Evolutionary conservation across 2,888 invertebrate species (phyloP), one percentile per base, ranked within the genome.

Genomic region (Aspidiotus rigidus): DNA sequence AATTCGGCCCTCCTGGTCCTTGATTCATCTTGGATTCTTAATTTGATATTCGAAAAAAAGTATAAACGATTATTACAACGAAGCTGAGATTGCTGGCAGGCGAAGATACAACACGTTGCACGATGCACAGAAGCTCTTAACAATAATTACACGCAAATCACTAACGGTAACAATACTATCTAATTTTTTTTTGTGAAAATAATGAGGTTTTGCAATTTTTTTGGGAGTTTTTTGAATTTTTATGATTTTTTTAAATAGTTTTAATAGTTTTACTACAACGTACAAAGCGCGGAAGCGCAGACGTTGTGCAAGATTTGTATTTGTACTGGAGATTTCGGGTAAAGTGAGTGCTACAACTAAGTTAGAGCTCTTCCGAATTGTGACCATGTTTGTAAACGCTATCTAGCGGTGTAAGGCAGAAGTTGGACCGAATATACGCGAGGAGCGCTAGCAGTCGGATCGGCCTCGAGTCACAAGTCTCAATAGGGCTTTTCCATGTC

Each of bases 1-100:
- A 90, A 81, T 89, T 90, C 73, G 89, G 89, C 77, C 89, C 89
- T 78, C 88, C 88, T 74, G 89, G 86, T 79, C 88, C 89, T 75
- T 89, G 86, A 86, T 89, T 89, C 88, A 89, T 88, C 78, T 81
- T 85, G 66, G 7, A 42, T 53, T 13, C 15, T 55, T 64, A 16
- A 55, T 41, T 17, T 8, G 10, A 15, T 64, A 42, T 13, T 28
- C 40, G 40, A 41, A 9, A 16, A 56, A 64, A 8, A 54, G 8
- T 55, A n/a, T 13, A 9, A 17, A 9, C 15, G 17, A n/a, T 16
- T 9, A 55, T 55, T 15, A 17, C 16, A 55, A 28, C 28, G 28
- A 28, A 28, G 28, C 28, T 28, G 28, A 28, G 28, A 28, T 28
- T 28, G 28, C 28, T 28, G 28, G 5, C 57, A 66, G 66, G 59